Evolutionary conservation across 2,113 vertebrate genomes (phyloP).

Genomic region (Spizaetus ornatus): DNA sequence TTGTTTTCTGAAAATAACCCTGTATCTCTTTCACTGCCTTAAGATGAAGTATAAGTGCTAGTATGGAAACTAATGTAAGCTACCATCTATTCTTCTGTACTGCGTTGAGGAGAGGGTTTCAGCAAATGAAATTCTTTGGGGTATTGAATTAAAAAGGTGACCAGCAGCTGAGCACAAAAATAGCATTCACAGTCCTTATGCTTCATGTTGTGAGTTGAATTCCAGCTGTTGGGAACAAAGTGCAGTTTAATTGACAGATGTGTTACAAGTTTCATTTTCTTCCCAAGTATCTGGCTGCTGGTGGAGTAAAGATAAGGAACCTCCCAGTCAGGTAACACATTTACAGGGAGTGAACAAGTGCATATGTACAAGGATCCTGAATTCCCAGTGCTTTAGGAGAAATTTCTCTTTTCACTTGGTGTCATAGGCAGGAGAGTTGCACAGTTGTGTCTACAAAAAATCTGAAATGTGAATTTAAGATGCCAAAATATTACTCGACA

Average conservation of each 20-base stretch:
- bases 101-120: background rate
- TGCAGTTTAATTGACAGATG: background rate
- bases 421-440: background rate
- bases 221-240: background rate
- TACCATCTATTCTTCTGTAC: background rate
- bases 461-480: background rate
- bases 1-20: background rate
- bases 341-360: background rate
- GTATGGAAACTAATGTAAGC: background rate
- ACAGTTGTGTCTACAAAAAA: background rate
- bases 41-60: background rate
- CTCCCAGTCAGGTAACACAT: background rate
- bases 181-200: fast-evolving
- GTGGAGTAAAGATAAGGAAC: background rate
- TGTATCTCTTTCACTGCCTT: background rate
- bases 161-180: background rate
- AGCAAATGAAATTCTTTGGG: background rate
- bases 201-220: background rate
- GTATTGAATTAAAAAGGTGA: background rate
- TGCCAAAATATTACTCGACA: background rate
- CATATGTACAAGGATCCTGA: background rate
- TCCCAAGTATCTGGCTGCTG: background rate
- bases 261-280: background rate
- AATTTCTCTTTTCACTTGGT: background rate
- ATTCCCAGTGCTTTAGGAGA: background rate